Conservation (phyloP, 92 coral and sea anemone genomes). For the Heliopora coerulea region DNA sequence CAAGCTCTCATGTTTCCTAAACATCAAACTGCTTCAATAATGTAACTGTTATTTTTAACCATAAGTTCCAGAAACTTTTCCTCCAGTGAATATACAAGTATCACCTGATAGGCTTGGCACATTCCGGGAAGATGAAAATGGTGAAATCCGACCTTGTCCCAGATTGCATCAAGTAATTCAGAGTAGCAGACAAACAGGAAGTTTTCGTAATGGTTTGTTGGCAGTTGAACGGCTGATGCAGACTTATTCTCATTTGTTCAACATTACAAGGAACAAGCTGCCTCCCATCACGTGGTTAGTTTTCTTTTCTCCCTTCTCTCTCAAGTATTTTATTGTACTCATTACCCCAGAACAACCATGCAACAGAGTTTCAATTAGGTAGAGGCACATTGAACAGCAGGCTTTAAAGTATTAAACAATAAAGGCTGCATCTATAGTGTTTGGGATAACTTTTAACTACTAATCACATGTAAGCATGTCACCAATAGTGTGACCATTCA, state of each 20-base stretch:
- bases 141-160: slow-evolving; percentile 52
- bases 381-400: no score
- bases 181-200: slow-evolving; percentile 44
- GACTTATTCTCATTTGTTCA: slow-evolving; percentile 56
- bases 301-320: background rate
- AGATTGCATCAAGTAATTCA: slow-evolving; percentile 4
- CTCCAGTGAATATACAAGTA: slow-evolving; percentile 53
- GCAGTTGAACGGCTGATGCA: slow-evolving; percentile 69
- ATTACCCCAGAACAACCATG: no score
- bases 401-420: no score
- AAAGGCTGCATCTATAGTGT: no score
- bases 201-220: slow-evolving; percentile 52
- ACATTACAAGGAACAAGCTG: slow-evolving; percentile 52
- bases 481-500: no score
- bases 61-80: slow-evolving; percentile 51
- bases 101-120: slow-evolving; percentile 57
- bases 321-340: no score
- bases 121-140: slow-evolving; percentile 68
- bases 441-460: no score
- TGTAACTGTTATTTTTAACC: no score
- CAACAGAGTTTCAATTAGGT: no score
- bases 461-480: no score
- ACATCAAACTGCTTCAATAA: no score
- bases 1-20: no score
- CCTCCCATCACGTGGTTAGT: slow-evolving; percentile 35